Conservation (phyloP, 2,888 invertebrate species). For the Venustoraphidia nigricollis region DNA sequence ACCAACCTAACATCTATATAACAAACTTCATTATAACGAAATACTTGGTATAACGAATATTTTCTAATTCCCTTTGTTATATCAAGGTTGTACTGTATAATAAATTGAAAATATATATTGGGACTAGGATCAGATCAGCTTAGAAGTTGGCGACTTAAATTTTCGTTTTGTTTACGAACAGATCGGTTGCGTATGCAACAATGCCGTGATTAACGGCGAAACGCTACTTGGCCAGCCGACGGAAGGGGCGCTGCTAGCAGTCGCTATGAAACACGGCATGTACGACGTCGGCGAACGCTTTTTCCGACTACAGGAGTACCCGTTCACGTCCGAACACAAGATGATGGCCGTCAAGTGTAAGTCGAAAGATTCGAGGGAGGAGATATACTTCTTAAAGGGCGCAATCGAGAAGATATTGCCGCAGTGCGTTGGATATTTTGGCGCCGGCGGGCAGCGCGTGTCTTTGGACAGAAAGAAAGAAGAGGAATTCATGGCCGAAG, state of each 20-base stretch:
- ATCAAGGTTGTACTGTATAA: too few relatives aligned
- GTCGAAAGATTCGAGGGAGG: conserved; percentile 63
- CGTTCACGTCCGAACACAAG: conserved; percentile 95
- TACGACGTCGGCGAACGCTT: conserved; percentile 66
- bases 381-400: conserved; percentile 86
- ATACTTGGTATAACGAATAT: too few relatives aligned
- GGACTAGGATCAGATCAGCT: too few relatives aligned
- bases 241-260: conserved; percentile 88
- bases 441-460: conserved; percentile 54
- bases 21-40: too few relatives aligned
- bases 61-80: too few relatives aligned
- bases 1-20: too few relatives aligned
- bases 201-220: conserved; percentile 79
- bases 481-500: conserved; percentile 63
- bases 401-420: conserved; percentile 83
- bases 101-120: too few relatives aligned
- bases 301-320: conserved; percentile 81
- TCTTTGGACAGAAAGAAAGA: conserved; percentile 67
- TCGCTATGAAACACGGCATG: conserved; percentile 86
- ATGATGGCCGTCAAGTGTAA: conserved; percentile 94
- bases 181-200: conserved; percentile 87
- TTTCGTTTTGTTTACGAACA: conserved; percentile 17
- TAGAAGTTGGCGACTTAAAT: too few relatives aligned
- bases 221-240: conserved; percentile 88
- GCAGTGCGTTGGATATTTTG: conserved; percentile 65